These are phyloP conservation scores for Leuciscus idus DNA, from an alignment of 2,113 vertebrate genomes.

Conservation along the genomic window DNA sequence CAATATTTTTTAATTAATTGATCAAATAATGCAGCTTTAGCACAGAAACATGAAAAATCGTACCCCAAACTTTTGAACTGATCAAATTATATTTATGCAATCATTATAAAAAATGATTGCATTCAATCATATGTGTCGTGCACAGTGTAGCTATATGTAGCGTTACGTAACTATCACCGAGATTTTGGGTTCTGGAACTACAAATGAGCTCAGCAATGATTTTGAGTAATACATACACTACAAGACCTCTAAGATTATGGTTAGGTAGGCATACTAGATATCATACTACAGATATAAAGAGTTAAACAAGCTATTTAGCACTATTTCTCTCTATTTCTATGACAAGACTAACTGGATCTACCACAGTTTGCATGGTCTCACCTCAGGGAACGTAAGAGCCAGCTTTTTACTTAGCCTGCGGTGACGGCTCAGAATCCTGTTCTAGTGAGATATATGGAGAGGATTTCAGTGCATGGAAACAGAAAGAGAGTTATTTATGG, in stretches of 20 bases:
- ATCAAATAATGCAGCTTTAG: not conserved
- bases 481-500: conserved; percentile 21
- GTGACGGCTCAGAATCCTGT: conserved; percentile 73
- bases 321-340: conserved; percentile 18
- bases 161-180: not conserved
- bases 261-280: not conserved
- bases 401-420: conserved; percentile 75
- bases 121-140: not conserved
- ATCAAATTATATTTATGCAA: too few species aligned
- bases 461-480: conserved; percentile 47
- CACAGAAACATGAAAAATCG: too few species aligned
- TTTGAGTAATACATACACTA: not conserved
- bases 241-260: not conserved
- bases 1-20: not conserved
- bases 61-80: too few species aligned
- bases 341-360: not conserved
- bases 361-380: conserved; percentile 65
- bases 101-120: too few species aligned
- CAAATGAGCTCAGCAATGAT: not conserved
- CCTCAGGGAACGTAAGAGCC: conserved; percentile 76
- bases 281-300: not conserved
- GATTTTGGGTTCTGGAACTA: too few species aligned
- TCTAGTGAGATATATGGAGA: conserved; percentile 61
- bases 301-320: not conserved
- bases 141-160: not conserved